Conservation (phyloP, 2,113 vertebrate genomes). For the Lontra canadensis region DNA sequence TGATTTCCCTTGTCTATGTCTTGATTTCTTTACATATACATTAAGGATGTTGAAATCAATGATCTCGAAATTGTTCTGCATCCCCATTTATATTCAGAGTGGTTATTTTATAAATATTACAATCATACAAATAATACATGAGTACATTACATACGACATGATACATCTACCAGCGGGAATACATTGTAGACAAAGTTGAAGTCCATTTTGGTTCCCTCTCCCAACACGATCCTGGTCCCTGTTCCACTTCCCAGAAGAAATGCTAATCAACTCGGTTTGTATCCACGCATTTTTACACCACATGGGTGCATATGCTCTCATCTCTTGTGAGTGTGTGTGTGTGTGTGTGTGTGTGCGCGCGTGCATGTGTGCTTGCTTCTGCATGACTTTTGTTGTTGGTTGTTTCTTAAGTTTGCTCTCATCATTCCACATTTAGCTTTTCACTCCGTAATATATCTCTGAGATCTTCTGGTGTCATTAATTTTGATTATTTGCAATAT, state of each 20-base stretch:
- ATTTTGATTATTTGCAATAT: neutral
- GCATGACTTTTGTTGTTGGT: neutral
- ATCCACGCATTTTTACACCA: fast-evolving
- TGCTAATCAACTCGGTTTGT: neutral
- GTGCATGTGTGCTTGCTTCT: fast-evolving
- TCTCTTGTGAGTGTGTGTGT: neutral
- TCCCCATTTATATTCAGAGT: neutral
- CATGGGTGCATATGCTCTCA: fast-evolving
- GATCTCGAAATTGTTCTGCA: neutral
- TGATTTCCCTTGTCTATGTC: neutral
- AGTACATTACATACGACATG: fast-evolving
- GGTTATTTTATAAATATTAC: neutral
- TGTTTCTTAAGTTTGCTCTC: neutral
- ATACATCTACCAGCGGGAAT: neutral
- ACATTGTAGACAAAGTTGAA: neutral
- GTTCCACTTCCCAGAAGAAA: neutral
- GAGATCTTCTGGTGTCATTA: neutral
- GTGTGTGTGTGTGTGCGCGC: fast-evolving
- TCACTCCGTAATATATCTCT: neutral
- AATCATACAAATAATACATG: neutral
- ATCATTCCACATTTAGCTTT: neutral
- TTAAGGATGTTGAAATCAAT: neutral
- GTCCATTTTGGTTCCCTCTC: neutral
- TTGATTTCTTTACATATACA: neutral
- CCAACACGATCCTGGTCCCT: fast-evolving